These are phyloP conservation scores for Cyrtodaria siliqua DNA, from an alignment of 2,888 invertebrate genomes.

Conservation along the genomic window DNA sequence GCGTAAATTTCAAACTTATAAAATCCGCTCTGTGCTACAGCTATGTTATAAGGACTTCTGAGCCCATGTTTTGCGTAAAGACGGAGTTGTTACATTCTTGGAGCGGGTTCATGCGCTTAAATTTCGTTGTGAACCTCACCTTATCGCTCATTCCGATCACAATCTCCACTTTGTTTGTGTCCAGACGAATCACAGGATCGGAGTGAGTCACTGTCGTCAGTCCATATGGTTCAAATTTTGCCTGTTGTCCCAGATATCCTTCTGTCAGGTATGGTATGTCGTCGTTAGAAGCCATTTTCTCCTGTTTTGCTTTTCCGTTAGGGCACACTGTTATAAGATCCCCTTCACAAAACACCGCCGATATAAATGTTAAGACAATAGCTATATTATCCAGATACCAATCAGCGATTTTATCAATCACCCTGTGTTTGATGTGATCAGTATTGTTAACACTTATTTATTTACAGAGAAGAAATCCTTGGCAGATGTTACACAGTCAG, in stretches of 20 bases:
- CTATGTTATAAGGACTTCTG: constrained; percentile 72
- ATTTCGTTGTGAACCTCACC: constrained; percentile 74
- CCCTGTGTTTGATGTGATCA: too few relatives aligned
- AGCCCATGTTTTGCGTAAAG: constrained; percentile 71
- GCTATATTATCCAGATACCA: too few relatives aligned
- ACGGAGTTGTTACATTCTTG: constrained; percentile 74
- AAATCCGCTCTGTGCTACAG: constrained; percentile 74
- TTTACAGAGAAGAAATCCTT: too few relatives aligned
- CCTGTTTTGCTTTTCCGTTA: too few relatives aligned
- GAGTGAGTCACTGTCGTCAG: constrained; percentile 70
- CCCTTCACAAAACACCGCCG: too few relatives aligned
- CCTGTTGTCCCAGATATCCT: constrained; percentile 79
- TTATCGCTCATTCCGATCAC: constrained; percentile 68
- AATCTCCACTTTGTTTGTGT: constrained; percentile 73
- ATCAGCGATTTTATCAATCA: too few relatives aligned
- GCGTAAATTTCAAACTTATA: constrained; percentile 81
- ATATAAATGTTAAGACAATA: too few relatives aligned
- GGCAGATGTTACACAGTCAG: too few relatives aligned
- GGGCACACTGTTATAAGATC: too few relatives aligned
- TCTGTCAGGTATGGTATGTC: constrained; percentile 75
- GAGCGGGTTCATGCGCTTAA: constrained; percentile 74
- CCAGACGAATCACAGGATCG: constrained; percentile 73
- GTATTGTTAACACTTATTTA: too few relatives aligned
- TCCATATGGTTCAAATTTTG: constrained; percentile 77
- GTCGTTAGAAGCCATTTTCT: constrained; percentile 64